Evolutionary conservation across 1,140 invertebrate genomes (phyloP).

Genomic region (Lepidurus packardi): DNA sequence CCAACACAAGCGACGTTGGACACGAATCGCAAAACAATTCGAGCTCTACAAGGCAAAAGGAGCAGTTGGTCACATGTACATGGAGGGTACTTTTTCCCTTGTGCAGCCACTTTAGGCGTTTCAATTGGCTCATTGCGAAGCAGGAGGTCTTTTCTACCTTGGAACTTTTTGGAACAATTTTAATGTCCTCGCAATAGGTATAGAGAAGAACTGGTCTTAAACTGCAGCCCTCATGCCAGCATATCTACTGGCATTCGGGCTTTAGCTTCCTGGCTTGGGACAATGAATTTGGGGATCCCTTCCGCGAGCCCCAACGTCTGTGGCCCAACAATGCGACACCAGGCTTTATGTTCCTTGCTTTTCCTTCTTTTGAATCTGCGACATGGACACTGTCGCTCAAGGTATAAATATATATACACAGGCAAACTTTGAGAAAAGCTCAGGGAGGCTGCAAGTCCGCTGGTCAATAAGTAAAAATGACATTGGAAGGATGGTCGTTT

Average conservation of each 20-base stretch:
- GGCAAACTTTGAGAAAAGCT: neutral
- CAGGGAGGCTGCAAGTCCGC: neutral
- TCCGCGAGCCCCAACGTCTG: neutral
- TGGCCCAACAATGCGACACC: conserved; percentile 17
- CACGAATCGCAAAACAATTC: too few species aligned
- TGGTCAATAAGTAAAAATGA: neutral
- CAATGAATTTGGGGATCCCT: neutral
- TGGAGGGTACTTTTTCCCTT: neutral
- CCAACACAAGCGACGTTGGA: too few species aligned
- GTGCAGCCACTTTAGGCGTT: neutral
- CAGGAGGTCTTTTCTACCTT: neutral
- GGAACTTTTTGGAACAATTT: neutral
- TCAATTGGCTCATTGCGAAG: conserved; percentile 19
- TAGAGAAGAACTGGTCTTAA: neutral
- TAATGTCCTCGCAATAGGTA: conserved; percentile 9
- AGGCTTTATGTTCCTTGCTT: conserved; percentile 3
- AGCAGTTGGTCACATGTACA: neutral
- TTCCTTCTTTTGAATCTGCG: neutral
- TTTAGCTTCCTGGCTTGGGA: neutral
- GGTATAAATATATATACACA: neutral
- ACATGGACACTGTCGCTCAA: neutral
- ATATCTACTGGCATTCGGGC: too few species aligned
- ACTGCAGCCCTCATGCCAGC: too few species aligned
- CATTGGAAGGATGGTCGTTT: neutral
- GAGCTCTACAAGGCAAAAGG: neutral